These are phyloP conservation scores for Ditula angustiorana DNA, from an alignment of 2,888 invertebrate species.

Conservation along the genomic window DNA sequence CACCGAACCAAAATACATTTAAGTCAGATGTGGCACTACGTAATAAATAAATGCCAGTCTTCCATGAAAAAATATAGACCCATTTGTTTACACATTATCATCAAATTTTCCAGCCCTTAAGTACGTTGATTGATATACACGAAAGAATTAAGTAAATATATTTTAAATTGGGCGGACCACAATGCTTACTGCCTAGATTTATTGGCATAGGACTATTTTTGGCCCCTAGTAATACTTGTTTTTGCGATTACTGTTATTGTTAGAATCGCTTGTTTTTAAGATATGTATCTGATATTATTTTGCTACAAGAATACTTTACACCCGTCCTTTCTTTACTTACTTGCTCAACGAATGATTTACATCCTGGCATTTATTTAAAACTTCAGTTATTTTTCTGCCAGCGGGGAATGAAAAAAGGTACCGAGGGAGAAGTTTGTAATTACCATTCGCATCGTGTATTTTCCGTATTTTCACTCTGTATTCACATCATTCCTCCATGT, in stretches of 20 bases:
- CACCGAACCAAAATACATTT: not conserved
- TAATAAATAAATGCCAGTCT: not conserved
- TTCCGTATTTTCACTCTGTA: slow-evolving; percentile 52
- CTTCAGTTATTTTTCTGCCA: slow-evolving; percentile 55
- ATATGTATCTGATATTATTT: too few species aligned
- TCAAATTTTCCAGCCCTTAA: not conserved
- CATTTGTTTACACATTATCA: not conserved
- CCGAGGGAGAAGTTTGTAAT: slow-evolving; percentile 57
- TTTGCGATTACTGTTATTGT: too few species aligned
- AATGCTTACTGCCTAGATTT: too few species aligned
- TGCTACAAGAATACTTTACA: not conserved
- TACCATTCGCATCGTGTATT: slow-evolving; percentile 51
- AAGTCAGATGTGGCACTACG: not conserved
- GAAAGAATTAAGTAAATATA: too few species aligned
- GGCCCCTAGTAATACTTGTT: too few species aligned
- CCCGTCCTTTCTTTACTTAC: not conserved
- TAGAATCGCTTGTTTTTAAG: too few species aligned
- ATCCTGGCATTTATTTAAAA: slow-evolving; percentile 45
- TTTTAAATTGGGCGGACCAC: too few species aligned
- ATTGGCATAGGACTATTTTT: too few species aligned
- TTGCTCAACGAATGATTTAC: slow-evolving; percentile 23
- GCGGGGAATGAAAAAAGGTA: slow-evolving; percentile 49
- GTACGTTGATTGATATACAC: too few species aligned
- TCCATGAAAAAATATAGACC: too few species aligned
- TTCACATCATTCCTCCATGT: slow-evolving; percentile 51